These are phyloP conservation scores for Microcebus griseorufus DNA, from an alignment of 2,113 vertebrate species.

Conservation along the genomic window DNA sequence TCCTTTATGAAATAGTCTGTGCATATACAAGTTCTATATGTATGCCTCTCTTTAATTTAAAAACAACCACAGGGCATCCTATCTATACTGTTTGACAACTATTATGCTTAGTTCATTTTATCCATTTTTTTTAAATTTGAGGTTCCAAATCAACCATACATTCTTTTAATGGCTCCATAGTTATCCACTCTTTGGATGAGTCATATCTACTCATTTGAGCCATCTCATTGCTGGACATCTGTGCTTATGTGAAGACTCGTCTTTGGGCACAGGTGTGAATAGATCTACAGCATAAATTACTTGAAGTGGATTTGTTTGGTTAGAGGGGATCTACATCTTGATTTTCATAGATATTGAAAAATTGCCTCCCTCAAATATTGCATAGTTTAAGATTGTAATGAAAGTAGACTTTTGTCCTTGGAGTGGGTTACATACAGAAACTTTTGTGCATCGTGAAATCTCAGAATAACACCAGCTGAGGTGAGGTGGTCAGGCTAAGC, in stretches of 20 bases:
- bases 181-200: neutral
- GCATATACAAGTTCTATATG: neutral
- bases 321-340: neutral
- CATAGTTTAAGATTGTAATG: neutral
- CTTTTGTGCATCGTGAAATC: fast-evolving
- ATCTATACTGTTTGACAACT: neutral
- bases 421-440: neutral
- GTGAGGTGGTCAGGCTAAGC: neutral
- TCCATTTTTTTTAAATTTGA: neutral
- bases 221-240: neutral
- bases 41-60: neutral
- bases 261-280: neutral
- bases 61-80: neutral
- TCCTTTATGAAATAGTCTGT: neutral
- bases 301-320: neutral
- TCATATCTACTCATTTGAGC: neutral
- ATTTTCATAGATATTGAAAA: neutral
- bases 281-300: neutral
- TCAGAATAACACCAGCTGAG: neutral
- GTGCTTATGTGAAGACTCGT: neutral
- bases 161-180: neutral
- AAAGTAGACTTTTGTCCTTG: neutral
- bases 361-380: neutral
- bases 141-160: neutral
- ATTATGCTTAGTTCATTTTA: neutral